phyloP scores from a whole-genome alignment of 2,888 invertebrate genomes.

The Diloba caeruleocephala region DNA sequence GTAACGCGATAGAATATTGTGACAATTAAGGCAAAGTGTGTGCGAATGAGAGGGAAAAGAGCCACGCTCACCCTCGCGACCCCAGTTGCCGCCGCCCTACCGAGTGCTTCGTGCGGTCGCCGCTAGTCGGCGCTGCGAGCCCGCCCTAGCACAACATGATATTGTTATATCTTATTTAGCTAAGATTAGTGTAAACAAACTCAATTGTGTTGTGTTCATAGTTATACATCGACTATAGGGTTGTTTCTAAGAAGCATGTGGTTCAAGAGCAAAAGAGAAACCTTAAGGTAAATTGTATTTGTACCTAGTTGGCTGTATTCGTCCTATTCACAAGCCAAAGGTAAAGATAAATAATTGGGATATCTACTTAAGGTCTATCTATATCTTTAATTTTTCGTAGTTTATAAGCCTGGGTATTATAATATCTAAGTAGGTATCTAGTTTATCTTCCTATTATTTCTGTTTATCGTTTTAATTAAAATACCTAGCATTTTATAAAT shows the following conservation, averaged over 20 bases:
- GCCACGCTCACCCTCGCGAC: conserved; percentile 62
- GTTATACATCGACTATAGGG: conserved; percentile 25
- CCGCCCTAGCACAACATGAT: conserved; percentile 82
- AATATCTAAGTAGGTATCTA: background rate
- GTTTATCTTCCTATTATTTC: background rate
- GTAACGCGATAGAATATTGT: conserved; percentile 71
- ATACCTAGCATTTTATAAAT: no score
- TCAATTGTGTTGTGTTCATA: conserved; percentile 68
- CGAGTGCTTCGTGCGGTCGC: conserved; percentile 68
- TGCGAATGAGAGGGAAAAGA: conserved; percentile 73
- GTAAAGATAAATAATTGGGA: conserved; percentile 22
- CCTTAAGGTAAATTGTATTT: conserved; percentile 47
- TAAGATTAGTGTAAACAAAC: conserved; percentile 84
- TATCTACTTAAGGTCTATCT: background rate
- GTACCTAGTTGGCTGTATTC: conserved; percentile 30
- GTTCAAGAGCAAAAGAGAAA: conserved; percentile 17
- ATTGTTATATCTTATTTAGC: conserved; percentile 71
- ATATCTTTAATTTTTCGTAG: background rate
- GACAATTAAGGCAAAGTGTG: conserved; percentile 74
- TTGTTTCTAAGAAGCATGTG: conserved; percentile 35
- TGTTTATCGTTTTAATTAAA: background rate
- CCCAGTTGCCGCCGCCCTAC: conserved; percentile 74
- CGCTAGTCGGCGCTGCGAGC: conserved; percentile 86
- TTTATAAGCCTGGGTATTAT: conserved; percentile 2
- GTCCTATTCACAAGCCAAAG: conserved; percentile 2